A percentile compares a stretch with the other conserved stretches of the same genome.
Evolutionary conservation across 2,797 vertebrate species (phyloP).

Genomic region (Darevskia mixta): DNA sequence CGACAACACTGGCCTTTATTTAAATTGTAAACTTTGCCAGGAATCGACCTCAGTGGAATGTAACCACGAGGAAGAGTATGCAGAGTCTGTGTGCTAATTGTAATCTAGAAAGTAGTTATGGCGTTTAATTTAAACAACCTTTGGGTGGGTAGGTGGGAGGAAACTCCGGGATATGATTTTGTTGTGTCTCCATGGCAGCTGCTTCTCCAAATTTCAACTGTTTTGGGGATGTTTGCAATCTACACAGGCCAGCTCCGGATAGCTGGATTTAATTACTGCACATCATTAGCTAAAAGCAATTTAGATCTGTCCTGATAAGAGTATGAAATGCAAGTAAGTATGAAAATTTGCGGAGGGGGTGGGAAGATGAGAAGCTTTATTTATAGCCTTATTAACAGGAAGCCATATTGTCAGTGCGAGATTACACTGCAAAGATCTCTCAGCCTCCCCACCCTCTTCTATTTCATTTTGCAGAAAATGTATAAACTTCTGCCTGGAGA

Average conservation of each 20-base stretch:
- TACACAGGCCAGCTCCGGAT: not conserved
- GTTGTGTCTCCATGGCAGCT: not conserved
- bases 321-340: constrained; percentile 6
- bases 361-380: not conserved
- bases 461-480: not conserved
- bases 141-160: no score
- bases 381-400: constrained; percentile 8
- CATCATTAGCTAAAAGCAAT: constrained; percentile 6
- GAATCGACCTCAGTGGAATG: not conserved
- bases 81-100: not conserved
- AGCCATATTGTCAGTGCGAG: not conserved
- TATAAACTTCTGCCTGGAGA: not conserved
- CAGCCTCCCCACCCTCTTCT: not conserved
- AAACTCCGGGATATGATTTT: not conserved
- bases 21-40: not conserved
- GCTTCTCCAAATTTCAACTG: not conserved
- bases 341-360: not conserved
- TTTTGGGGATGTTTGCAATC: not conserved
- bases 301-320: not conserved
- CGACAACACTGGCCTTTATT: not conserved
- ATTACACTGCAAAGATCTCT: not conserved
- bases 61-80: not conserved
- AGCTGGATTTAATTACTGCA: constrained; percentile 16
- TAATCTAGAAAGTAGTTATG: not conserved
- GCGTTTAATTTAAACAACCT: not conserved